Percentiles rank a stretch among this genome's conserved stretches.
These are phyloP conservation scores for Lutjanus campechanus DNA, from an alignment of 2,797 vertebrate species.

Conservation along the genomic window DNA sequence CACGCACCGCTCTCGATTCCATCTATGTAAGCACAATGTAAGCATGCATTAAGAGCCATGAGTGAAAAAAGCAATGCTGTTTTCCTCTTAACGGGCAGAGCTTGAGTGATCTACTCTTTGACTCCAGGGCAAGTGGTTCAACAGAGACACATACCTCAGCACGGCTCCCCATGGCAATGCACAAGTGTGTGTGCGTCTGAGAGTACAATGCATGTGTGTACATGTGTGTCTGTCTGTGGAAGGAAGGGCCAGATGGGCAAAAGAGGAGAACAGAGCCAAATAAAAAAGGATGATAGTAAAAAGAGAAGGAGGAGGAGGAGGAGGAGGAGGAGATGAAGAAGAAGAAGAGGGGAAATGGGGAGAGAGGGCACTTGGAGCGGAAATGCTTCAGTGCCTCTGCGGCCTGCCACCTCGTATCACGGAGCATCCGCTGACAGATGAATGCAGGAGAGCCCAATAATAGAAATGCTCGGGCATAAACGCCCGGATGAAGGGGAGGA, in stretches of 20 bases:
- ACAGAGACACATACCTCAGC: constrained; percentile 53
- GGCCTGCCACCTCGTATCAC: constrained; percentile 83
- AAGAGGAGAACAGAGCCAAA: constrained; percentile 52
- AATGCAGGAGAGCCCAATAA: constrained; percentile 81
- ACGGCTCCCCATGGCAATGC: constrained; percentile 44
- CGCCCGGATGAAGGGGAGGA: constrained; percentile 45
- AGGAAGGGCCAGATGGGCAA: constrained; percentile 56
- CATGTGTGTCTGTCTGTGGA: constrained; percentile 33
- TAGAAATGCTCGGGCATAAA: constrained; percentile 77
- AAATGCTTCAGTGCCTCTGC: constrained; percentile 80
- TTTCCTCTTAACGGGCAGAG: constrained; percentile 58
- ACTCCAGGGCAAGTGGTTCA: constrained; percentile 65
- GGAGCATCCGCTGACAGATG: constrained; percentile 79
- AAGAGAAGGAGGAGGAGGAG: constrained; percentile 22
- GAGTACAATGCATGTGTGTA: constrained; percentile 26
- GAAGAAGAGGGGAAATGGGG: constrained; percentile 45
- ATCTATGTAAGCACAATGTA: constrained; percentile 49
- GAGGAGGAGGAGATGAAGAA: constrained; percentile 30
- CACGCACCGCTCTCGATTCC: constrained; percentile 24
- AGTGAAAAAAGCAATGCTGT: constrained; percentile 43
- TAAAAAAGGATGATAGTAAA: constrained; percentile 53
- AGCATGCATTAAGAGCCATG: constrained; percentile 50
- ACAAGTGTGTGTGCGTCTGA: constrained; percentile 7
- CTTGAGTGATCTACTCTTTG: constrained; percentile 63
- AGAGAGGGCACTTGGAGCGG: constrained; percentile 76